Conservation (phyloP, 2,888 invertebrate genomes). For the Erebia ligea region DNA sequence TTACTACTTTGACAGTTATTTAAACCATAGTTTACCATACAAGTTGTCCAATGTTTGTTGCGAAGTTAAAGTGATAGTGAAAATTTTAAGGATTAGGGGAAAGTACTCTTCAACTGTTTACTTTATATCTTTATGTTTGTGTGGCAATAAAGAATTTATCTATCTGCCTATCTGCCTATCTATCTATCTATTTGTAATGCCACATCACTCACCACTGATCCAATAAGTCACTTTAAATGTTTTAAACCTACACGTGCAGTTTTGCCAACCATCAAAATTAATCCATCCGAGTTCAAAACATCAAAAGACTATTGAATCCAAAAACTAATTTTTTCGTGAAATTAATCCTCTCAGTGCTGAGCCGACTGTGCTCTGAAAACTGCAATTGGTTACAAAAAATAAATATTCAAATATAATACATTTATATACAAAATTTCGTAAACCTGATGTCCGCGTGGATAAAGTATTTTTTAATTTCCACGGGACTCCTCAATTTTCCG, state of each 20-base stretch:
- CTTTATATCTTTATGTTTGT: too few species aligned
- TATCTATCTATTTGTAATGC: too few species aligned
- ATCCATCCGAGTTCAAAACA: constrained; percentile 12
- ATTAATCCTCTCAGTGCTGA: constrained; percentile 11
- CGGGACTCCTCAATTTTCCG: too few species aligned
- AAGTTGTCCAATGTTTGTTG: neutral
- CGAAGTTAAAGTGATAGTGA: neutral
- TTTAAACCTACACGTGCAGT: neutral
- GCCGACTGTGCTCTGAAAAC: neutral
- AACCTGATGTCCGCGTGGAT: too few species aligned
- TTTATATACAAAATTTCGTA: too few species aligned
- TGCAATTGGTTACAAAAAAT: neutral
- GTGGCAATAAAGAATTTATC: too few species aligned
- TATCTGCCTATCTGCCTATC: too few species aligned
- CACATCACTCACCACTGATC: too few species aligned
- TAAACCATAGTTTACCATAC: constrained; percentile 25
- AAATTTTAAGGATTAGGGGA: neutral
- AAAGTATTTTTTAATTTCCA: too few species aligned
- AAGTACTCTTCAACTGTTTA: too few species aligned
- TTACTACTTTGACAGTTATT: constrained; percentile 28
- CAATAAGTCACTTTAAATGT: neutral
- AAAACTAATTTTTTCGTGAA: constrained; percentile 13
- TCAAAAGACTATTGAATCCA: constrained; percentile 8
- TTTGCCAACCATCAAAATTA: neutral
- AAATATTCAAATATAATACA: too few species aligned